These are phyloP conservation scores for Penaeus indicus DNA, from an alignment of 1,140 invertebrate genomes.

Conservation along the genomic window DNA sequence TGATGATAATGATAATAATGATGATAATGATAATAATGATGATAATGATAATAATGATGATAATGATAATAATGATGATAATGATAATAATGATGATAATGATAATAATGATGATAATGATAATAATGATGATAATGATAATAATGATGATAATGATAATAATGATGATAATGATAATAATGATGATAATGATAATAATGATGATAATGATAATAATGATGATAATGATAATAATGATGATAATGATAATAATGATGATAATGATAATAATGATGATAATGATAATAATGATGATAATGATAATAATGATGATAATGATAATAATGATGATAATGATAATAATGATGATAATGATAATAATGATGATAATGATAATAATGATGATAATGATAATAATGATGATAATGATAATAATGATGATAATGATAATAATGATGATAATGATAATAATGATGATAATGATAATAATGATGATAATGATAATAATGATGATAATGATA, in stretches of 20 bases:
- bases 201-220: conserved; percentile 14
- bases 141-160: neutral
- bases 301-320: no score
- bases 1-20: neutral
- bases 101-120: conserved; percentile 37
- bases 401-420: no score
- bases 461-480: no score
- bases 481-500: no score
- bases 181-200: conserved; percentile 13
- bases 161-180: conserved; percentile 6
- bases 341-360: no score
- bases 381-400: no score
- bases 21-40: conserved; percentile 6
- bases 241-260: conserved; percentile 14
- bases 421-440: no score
- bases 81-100: conserved; percentile 37
- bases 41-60: conserved; percentile 36
- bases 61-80: conserved; percentile 32
- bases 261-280: conserved; percentile 14
- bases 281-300: conserved; percentile 14
- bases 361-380: no score
- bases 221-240: conserved; percentile 14
- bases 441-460: no score
- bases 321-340: no score
- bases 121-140: conserved; percentile 27